These are phyloP conservation scores for Trachemys scripta DNA, from an alignment of 2,113 vertebrate species.

Conservation along the genomic window DNA sequence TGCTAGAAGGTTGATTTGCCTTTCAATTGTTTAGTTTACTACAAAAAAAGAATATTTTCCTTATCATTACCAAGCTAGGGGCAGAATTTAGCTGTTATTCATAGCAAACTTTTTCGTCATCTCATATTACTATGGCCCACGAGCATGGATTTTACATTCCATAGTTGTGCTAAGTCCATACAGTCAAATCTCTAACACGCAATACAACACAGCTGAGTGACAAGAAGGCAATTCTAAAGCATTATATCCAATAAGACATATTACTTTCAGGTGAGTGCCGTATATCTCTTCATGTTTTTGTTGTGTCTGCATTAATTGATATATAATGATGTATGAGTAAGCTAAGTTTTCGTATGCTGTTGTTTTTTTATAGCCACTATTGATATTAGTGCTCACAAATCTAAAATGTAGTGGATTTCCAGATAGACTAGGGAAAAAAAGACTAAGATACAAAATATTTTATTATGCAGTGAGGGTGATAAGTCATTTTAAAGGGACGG, in stretches of 20 bases:
- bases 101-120: neutral
- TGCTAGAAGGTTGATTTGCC: neutral
- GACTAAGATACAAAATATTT: neutral
- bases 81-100: neutral
- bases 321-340: neutral
- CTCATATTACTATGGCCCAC: neutral
- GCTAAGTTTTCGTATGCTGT: neutral
- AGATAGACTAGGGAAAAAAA: neutral
- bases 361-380: neutral
- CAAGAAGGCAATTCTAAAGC: accelerated
- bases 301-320: neutral
- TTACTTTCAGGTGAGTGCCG: neutral
- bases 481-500: neutral
- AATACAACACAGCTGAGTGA: neutral
- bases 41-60: neutral
- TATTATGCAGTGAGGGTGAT: neutral
- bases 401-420: neutral
- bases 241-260: neutral
- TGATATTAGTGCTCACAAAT: neutral
- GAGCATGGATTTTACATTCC: neutral
- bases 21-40: neutral
- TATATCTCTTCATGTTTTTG: accelerated
- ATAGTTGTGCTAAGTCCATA: neutral
- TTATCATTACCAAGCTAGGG: neutral
- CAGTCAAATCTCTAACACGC: neutral